These are phyloP conservation scores for Timema cristinae DNA, from an alignment of 2,888 invertebrate species.

Conservation along the genomic window DNA sequence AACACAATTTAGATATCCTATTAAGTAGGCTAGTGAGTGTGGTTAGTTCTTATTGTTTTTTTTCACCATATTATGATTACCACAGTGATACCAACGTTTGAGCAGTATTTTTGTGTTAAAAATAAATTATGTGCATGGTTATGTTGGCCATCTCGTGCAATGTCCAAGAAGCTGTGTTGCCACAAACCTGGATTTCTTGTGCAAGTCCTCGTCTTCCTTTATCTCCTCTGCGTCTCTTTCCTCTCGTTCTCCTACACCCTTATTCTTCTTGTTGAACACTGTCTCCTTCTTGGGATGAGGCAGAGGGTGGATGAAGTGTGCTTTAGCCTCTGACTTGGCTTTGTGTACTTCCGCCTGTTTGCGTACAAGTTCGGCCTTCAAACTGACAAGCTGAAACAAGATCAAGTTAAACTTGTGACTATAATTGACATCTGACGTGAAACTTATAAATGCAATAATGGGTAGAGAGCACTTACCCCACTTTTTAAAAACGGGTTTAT, in stretches of 20 bases:
- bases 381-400: slow-evolving; percentile 59
- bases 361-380: slow-evolving; percentile 83
- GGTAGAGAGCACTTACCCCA: too few species aligned
- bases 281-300: slow-evolving; percentile 53
- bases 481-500: too few species aligned
- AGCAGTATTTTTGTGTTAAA: too few species aligned
- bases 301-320: slow-evolving; percentile 37
- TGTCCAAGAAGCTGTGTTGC: neutral
- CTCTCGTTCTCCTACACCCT: slow-evolving; percentile 41
- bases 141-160: neutral
- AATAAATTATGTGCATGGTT: too few species aligned
- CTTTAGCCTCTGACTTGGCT: slow-evolving; percentile 48
- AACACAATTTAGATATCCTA: too few species aligned
- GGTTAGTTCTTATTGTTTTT: too few species aligned
- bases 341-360: slow-evolving; percentile 80
- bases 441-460: neutral
- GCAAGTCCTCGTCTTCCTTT: slow-evolving; percentile 44
- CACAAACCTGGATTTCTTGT: slow-evolving; percentile 42
- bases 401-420: neutral
- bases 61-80: too few species aligned
- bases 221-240: slow-evolving; percentile 42
- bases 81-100: too few species aligned
- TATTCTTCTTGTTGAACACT: slow-evolving; percentile 40
- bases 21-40: too few species aligned
- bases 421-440: neutral